These are phyloP conservation scores for Cosmia pyralina DNA, from an alignment of 2,888 invertebrate species.

Conservation along the genomic window DNA sequence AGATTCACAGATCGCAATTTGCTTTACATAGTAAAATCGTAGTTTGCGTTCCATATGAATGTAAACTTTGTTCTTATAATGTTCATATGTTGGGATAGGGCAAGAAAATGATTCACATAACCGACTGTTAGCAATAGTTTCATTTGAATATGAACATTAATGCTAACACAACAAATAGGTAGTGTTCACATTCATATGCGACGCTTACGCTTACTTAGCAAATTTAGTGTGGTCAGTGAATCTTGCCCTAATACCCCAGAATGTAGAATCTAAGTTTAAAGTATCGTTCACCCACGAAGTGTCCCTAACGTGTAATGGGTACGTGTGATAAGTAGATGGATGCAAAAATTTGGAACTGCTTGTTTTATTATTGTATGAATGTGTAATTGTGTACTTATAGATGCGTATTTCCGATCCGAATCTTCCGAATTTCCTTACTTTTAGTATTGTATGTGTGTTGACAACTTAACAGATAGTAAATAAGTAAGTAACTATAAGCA, in stretches of 20 bases:
- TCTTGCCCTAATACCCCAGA: neutral
- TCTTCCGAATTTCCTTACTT: neutral
- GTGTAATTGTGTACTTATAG: no score
- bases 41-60: neutral
- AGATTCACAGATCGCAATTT: neutral
- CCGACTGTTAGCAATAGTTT: no score
- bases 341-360: neutral
- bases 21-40: neutral
- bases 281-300: neutral
- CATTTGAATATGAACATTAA: no score
- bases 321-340: neutral
- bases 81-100: neutral
- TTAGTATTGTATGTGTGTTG: slow-evolving; percentile 1
- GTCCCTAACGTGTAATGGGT: neutral
- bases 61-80: neutral
- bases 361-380: neutral
- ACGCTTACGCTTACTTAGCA: neutral
- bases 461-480: neutral
- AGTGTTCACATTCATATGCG: no score
- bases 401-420: no score
- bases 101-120: neutral
- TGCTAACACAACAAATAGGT: no score
- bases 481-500: no score
- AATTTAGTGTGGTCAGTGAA: neutral
- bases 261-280: no score